Conservation (phyloP, 1,140 invertebrate species). For the Triops cancriformis region DNA sequence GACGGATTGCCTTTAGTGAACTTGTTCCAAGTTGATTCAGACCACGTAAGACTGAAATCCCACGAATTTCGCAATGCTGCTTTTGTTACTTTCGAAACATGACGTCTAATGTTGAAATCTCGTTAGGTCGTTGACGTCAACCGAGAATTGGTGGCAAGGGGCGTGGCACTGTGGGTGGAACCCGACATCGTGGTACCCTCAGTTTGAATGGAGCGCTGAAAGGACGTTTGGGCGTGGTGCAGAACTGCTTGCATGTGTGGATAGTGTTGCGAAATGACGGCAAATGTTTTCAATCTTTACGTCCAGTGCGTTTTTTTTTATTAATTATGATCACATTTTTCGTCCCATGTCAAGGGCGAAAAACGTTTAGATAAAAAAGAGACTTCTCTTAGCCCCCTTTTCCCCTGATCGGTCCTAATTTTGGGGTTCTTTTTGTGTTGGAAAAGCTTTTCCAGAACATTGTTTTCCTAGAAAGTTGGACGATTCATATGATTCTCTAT, state of each 20-base stretch:
- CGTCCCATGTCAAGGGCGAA: not conserved
- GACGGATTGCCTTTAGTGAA: conserved; percentile 65
- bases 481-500: not conserved
- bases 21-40: conserved; percentile 59
- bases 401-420: not conserved
- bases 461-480: not conserved
- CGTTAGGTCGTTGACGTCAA: conserved; percentile 58
- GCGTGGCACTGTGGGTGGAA: conserved; percentile 52
- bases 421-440: not conserved
- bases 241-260: not conserved
- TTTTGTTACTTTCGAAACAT: too few species aligned
- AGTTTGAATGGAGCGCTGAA: not conserved
- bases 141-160: conserved; percentile 55
- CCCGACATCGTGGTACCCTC: conserved; percentile 20
- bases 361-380: not conserved
- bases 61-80: too few species aligned
- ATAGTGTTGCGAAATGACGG: not conserved
- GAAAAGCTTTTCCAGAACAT: not conserved
- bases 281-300: not conserved
- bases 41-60: conserved; percentile 49
- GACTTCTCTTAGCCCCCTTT: not conserved
- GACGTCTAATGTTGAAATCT: not conserved
- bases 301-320: too few species aligned
- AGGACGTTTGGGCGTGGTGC: not conserved
- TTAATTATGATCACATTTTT: not conserved